Evolutionary conservation across 2,888 invertebrate genomes (phyloP).

Genomic region (Erpobdella octoculata): DNA sequence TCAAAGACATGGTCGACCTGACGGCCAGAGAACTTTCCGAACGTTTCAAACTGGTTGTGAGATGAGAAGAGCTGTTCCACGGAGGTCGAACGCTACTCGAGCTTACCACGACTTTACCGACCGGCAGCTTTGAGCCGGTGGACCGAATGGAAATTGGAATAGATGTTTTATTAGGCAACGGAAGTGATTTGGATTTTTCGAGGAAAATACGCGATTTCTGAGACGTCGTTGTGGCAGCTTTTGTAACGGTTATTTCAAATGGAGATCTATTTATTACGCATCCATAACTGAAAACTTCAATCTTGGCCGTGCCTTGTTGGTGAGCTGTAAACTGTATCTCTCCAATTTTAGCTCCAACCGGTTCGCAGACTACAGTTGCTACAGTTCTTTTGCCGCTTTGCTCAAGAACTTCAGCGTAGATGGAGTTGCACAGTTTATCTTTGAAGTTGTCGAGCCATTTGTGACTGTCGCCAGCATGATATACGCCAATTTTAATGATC

Average conservation of each 20-base stretch:
- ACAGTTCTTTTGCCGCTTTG: slow-evolving; percentile 9
- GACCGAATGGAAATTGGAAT: not conserved
- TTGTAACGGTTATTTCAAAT: not conserved
- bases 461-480: not conserved
- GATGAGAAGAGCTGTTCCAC: slow-evolving; percentile 18
- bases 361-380: not conserved
- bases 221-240: not conserved
- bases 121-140: not conserved
- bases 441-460: not conserved
- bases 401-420: not conserved
- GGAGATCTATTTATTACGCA: not conserved
- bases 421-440: not conserved
- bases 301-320: not conserved
- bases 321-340: slow-evolving; percentile 7
- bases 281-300: slow-evolving; percentile 1
- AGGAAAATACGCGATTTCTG: not conserved
- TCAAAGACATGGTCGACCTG: not conserved
- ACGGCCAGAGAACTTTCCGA: not conserved
- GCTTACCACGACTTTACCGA: not conserved
- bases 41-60: not conserved
- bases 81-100: slow-evolving; percentile 1
- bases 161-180: not conserved
- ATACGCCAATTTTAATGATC: slow-evolving; percentile 4
- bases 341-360: not conserved
- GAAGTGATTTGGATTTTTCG: not conserved